A percentile compares a stretch with the other conserved stretches of the same genome.
Conservation (phyloP, 2,113 vertebrate species). For the Taxidea taxus region DNA sequence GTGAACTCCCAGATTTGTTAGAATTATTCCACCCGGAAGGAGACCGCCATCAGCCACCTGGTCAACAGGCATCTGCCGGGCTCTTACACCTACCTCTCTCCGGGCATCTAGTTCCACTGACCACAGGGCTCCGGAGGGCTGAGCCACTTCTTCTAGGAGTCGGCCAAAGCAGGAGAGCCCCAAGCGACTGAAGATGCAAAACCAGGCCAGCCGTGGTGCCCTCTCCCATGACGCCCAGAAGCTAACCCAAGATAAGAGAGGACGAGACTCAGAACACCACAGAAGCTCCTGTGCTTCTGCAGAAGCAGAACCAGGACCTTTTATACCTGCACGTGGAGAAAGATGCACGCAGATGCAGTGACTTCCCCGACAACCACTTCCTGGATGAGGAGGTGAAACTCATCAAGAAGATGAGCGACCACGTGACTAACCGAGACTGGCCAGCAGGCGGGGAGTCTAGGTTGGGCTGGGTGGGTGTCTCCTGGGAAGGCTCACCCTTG, state of each 20-base stretch:
- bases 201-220: neutral
- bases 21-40: neutral
- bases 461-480: neutral
- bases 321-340: neutral
- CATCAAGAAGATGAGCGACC: neutral
- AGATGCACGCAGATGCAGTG: neutral
- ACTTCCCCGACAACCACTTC: neutral
- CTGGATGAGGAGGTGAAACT: neutral
- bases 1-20: neutral
- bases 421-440: neutral
- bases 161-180: neutral
- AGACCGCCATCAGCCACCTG: neutral
- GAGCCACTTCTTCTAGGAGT: neutral
- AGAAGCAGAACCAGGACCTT: neutral
- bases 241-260: neutral
- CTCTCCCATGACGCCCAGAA: neutral
- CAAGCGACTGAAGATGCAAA: neutral
- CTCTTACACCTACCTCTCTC: neutral
- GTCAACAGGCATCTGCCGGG: neutral
- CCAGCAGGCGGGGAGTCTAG: neutral
- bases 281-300: fast-evolving
- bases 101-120: neutral
- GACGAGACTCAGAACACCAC: neutral
- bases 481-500: neutral
- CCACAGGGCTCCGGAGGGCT: neutral